A percentile compares a stretch with the other conserved stretches of the same genome.
Evolutionary conservation across 2,113 vertebrate genomes (phyloP).

Genomic region (Origma solitaria): DNA sequence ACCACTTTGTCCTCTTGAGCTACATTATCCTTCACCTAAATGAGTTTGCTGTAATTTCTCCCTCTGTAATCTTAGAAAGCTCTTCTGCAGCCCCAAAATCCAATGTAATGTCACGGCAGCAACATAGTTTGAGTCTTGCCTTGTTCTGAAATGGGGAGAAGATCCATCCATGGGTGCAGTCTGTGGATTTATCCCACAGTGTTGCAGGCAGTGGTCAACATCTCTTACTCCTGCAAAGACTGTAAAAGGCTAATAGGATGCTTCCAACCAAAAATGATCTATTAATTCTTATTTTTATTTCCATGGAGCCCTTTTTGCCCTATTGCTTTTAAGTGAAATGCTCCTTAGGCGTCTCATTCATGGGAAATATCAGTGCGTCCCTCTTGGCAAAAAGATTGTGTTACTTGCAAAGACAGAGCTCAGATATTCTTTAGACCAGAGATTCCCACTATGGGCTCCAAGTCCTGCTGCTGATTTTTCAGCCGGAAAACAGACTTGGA

Average conservation of each 20-base stretch:
- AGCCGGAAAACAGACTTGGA: not conserved
- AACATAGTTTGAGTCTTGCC: not conserved
- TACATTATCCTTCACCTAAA: not conserved
- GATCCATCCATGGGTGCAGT: not conserved
- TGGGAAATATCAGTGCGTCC: not conserved
- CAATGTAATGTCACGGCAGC: not conserved
- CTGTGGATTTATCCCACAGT: not conserved
- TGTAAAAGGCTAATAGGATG: not conserved
- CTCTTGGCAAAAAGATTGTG: not conserved
- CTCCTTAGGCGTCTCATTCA: not conserved
- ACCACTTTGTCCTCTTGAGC: not conserved
- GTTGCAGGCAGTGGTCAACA: not conserved
- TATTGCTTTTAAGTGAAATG: not conserved
- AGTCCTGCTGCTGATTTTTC: not conserved
- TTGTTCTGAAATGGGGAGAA: not conserved
- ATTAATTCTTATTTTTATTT: not conserved
- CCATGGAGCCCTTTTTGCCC: not conserved
- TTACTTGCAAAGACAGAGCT: not conserved
- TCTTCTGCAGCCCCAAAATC: not conserved
- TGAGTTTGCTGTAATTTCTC: not conserved
- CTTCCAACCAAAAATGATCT: not conserved
- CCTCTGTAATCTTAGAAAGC: not conserved
- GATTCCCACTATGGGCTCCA: not conserved
- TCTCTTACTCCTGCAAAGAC: not conserved
- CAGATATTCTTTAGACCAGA: not conserved